Base-by-base conservation (phyloP, 2,888 invertebrate genomes). In the Microctonus aethiopoides region DNA sequence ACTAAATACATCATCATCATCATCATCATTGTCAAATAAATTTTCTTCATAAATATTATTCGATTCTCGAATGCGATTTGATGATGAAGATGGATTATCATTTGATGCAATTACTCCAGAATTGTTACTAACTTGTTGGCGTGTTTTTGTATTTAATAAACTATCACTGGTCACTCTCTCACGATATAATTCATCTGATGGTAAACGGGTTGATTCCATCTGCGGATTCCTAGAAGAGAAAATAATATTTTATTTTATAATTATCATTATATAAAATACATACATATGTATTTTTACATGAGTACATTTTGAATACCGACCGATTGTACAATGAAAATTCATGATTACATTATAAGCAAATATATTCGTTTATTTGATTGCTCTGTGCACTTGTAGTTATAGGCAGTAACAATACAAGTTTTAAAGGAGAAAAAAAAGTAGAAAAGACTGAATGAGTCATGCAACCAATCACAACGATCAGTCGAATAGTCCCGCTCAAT, bases 101-200 rank as follows among this genome's bases (percentile, higher is more conserved):
- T 70, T 63, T 26, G 57, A 66, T 26, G 34, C 71, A 11, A 72
- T 67, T 70, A 73, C 77, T 16, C 46, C 67, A 9, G 39, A 46
- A n/a, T 20, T 24, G 24, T 7, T 46, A 10, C n/a, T 46, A 20
- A 34, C 74, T 22, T 73, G 62, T 34, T 77, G 73, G 29, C 68
- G 74, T 1, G 74, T 71, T 16, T 69, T 67, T 10, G 76, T 71
- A 3, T 67, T 67, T 51, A 83, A 83, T 0, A 83, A 75, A 62
- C 82, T 84, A 62, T 84, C 82, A 68, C 81, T 83, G 22, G 56
- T 51, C 10, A 80, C 29, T 66, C 79, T 77, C 56, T 85, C 84
- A n/a, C 81, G 81, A 57, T 80, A 82, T 52, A 81, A 77, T 46
- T 85, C 82, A 63, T 84, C 85, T 2, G 83, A 81, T 51, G 76